Evolutionary conservation across 92 coral and sea anemone species (phyloP), one percentile per base, ranked within the genome.

Genomic region (Porites rus): DNA sequence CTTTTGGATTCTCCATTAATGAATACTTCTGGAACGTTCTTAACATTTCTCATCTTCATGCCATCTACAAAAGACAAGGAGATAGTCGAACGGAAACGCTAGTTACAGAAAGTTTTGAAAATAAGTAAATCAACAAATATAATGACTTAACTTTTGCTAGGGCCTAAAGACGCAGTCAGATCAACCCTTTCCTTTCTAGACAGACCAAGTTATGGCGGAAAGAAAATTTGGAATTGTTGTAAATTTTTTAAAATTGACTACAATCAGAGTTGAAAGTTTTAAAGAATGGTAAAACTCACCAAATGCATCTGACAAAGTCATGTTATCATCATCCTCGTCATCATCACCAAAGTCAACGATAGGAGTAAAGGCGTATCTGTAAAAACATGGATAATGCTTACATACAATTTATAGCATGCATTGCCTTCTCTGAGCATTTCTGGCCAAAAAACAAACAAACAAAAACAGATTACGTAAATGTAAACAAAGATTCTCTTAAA

Each of bases 311-410:
- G 98, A 97, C 51, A 97, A 90, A 1, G 98, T 97, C 90, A 97
- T 96, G 87, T 97, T 95, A 78, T 97, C 99, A 19, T 96, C 99
- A 51, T 97, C 99, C 8, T 93, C 96, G n/a, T 97, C 96, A 10
- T 96, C 98, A 64, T 93, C 93, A 50, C 90, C 96, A 83, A 87
- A 87, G 77, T 90, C 95, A 63, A 95, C 98, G 78, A 97, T 83
- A 50, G 99, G 99, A 51, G 99, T 97, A 81, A 97, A 97, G 16
- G 99, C 98, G 62, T 97, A 97, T 64, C 99, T 97, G 80, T 2
- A 51, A 67, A 56, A 16, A 61, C 51, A 65, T 25, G 43, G 17
- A 20, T 20, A 16, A 53, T 22, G 20, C 18, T 62, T 18, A 7
- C 17, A 14, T 6, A 16, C 21, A 10, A 56, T 56, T 56, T 56